A percentile compares a stretch with the other conserved stretches of the same genome.
Conservation (phyloP, 2,888 invertebrate genomes). For the Eutolmus rufibarbis region DNA sequence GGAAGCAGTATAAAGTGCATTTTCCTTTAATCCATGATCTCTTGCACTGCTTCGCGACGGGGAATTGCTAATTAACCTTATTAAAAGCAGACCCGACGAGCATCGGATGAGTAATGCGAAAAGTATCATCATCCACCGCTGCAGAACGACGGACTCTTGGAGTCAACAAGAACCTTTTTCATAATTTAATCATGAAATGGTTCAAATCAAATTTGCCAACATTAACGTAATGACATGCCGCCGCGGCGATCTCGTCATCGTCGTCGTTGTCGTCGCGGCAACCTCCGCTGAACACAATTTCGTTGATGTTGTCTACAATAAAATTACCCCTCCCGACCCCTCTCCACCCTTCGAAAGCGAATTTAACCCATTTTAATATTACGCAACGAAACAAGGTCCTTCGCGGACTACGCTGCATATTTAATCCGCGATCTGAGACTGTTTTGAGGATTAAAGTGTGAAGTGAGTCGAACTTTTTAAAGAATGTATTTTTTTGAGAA, state of each 20-base stretch:
- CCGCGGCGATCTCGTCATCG: not conserved
- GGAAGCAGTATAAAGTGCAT: not conserved
- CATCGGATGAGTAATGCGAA: not conserved
- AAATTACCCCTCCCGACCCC: slow-evolving; percentile 9
- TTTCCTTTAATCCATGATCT: not conserved
- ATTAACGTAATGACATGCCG: slow-evolving; percentile 26
- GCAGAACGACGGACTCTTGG: not conserved
- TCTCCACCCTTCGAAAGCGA: not conserved
- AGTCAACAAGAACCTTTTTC: not conserved
- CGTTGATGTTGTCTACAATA: slow-evolving; percentile 19
- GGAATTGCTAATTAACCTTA: not conserved
- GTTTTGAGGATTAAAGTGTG: not conserved
- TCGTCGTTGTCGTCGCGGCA: not conserved
- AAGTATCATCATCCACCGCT: not conserved
- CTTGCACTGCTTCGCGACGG: not conserved
- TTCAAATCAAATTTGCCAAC: slow-evolving; percentile 20
- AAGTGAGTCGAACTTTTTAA: not conserved
- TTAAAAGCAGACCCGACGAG: not conserved
- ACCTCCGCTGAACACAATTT: not conserved
- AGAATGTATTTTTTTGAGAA: no score
- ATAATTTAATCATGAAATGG: slow-evolving; percentile 36
- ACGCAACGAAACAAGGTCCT: not conserved
- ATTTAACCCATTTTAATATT: slow-evolving; percentile 25
- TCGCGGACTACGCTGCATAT: not conserved
- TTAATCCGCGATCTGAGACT: not conserved